Evolutionary conservation across 2,888 invertebrate species (phyloP), one percentile per base, ranked within the genome.

Genomic region (Tenthredo livida): DNA sequence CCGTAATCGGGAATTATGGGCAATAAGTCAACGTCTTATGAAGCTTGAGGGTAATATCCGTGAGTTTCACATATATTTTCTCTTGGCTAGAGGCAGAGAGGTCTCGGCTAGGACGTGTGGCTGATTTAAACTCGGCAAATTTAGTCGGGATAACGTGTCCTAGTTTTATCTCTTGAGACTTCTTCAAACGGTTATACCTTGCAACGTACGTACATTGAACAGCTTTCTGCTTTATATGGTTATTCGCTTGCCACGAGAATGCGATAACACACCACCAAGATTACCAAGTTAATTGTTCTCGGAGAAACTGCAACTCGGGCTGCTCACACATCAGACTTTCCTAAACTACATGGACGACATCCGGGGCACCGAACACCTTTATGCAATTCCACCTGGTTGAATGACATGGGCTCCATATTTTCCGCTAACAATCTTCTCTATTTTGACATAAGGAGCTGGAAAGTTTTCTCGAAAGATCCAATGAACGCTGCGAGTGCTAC

Each of bases 11-110:
- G 50, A 83, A 67, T 83, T 43, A 67, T 67, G 47, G 83, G 67
- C 83, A 50, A 83, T 83, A 83, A 80, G 61, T 80, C 80, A 61
- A 61, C 61, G 50, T 61, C 61, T 80, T 40, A 80, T n/a, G 15
- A n/a, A 58, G 83, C 83, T 29, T 21, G 67, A 47, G 33, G 67
- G 43, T 47, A 47, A 83, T 83, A 83, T 83, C 40, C 40, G n/a
- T 40, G 40, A 40, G 77, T 21, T 80, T 80, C 80, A 25, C 61
- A 47, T 40, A 61, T 77, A 77, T 77, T 77, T 54, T 54, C 73
- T 43, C 67, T 33, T n/a, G 40, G 40, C 40, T 43, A 43, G 21
- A 73, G 21, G 40, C 43, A 43, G 17, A 43, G 17, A 70, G 70
- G 33, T 70, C 67, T 29, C 15, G 29, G 29, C 67, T 15, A 67